Base-by-base conservation (phyloP, 2,797 vertebrate genomes). In the Microcaecilia unicolor region DNA sequence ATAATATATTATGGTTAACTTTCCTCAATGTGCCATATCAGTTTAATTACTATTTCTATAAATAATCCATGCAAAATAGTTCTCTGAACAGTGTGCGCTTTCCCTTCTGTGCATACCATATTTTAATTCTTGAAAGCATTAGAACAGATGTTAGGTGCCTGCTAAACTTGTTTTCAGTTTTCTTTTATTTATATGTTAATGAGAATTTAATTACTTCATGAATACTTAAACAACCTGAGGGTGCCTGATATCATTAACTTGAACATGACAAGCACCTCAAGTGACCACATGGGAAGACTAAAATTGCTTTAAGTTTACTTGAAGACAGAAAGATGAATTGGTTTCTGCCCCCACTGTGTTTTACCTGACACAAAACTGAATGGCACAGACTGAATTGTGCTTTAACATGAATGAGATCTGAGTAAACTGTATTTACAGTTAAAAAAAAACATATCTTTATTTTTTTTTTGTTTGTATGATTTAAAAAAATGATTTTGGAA, bases 151-250 rank as follows among this genome's bases (percentile, higher is more conserved):
- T 79, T 83, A 79, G 72, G 70, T 77, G 67, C 64, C 72, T 84
- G 56, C 77, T 80, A 79, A 81, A 76, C 72, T 84, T 85, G 76
- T 79, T 81, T 83, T 74, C 70, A 54, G 74, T 75, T 79, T 86
- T 85, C 77, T 81, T 86, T 85, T 85, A 84, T 86, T 86, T 85
- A 83, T 84, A 85, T 83, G 81, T 80, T 84, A 87, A 88, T 87
- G 80, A 84, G 85, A 82, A 80, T 84, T 84, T 87, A 88, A 87
- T 89, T 86, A 84, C 82, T 84, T 81, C 64, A 77, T 85, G 80
- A 87, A 86, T 86, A 81, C 81, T 80, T 85, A 81, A 85, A 80
- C 75, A 84, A 83, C 83, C 80, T 82, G 74, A 82, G 76, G 78
- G 70, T 80, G 75, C 74, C 83, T 82, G 77, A 81, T 83, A 85